Base-by-base conservation (phyloP, 2,888 invertebrate genomes). In the Tetheella fluctuosa region DNA sequence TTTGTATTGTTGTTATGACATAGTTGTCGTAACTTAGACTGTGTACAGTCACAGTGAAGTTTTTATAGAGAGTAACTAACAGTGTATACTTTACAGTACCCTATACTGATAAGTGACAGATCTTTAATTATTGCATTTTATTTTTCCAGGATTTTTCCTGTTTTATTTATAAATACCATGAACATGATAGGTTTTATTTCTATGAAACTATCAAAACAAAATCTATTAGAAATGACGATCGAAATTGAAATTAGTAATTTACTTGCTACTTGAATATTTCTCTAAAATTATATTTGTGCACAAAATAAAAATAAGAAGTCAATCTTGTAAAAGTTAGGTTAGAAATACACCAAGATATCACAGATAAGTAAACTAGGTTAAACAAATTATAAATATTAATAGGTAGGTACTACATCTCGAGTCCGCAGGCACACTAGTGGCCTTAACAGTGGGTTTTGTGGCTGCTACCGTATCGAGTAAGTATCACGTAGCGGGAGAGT, bases 1-100 rank as follows among this genome's bases (percentile, higher is more conserved):
- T 34, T 34, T 23, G 55, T n/a, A n/a, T n/a, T 5, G 2, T 48
- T 20, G 48, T 34, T 55, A 37, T 55, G 55, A 55, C 55, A 34
- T 34, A 37, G n/a, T 7, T 55, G 34, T 55, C 55, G 55, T 55
- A 55, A 55, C 37, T 4, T 17, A 23, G 5, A 55, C 13, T 37
- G 12, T 17, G 20, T 10, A 20, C 5, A n/a, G 39, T 7, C 17
- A 17, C 48, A 20, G 7, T 10, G 48, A 2, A 20, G 17, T 20
- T 20, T 48, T 48, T 42, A 20, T 17, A 17, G n/a, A n/a, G 8
- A 10, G 42, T 20, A 48, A 48, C 42, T n/a, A n/a, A n/a, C n/a
- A n/a, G 17, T 8, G 17, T 20, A 10, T 48, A 20, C 34, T 34
- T 1, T 34, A 13, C 13, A 34, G n/a, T 4, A 10, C 42, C 0